Evolutionary conservation across 2,888 invertebrate genomes (phyloP), one percentile per base, ranked within the genome.

Genomic region (Erpobdella octoculata): DNA sequence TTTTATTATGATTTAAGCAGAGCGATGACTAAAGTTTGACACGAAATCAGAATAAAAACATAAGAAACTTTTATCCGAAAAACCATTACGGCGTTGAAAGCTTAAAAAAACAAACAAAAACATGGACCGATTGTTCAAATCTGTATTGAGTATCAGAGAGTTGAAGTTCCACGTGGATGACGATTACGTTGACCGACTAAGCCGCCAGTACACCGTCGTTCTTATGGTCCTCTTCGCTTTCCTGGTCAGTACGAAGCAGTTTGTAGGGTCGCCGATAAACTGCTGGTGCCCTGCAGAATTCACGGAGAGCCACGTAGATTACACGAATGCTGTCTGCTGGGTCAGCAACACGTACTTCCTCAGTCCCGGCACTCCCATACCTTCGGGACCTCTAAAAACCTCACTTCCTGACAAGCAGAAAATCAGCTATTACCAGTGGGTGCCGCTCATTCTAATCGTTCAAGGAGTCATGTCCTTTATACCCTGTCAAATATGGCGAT

Each of bases 261-360:
- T 77, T 71, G 77, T 77, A 33, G 77, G 77, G 1, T 58, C 69
- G 9, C 77, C 77, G 38, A 77, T 77, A 33, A 69, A 74, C 62
- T 77, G 77, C 64, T 77, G 77, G 76, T 76, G 76, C 46, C 76
- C 76, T 8, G 76, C 76, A 15, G 76, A 76, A 64, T 76, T 76
- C 70, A 76, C 74, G 21, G 74, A 71, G 28, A 73, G 73, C 28
- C 77, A 77, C 61, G 67, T 70, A 58, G 77, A 77, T 31, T 77
- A 76, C 73, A 74, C 77, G 31, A 76, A 77, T 68, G 77, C 77
- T 15, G 75, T 77, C 37, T 77, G 77, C 71, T 77, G 77, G 77
- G 76, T 77, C 33, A 74, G 74, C 71, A 77, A 77, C 74, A 77
- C 77, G 12, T 76, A 77, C 72, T 76, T 74, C 70, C 70, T 77